Base-by-base conservation (phyloP, 2,797 vertebrate species). In the Rhadinocentrus ornatus region DNA sequence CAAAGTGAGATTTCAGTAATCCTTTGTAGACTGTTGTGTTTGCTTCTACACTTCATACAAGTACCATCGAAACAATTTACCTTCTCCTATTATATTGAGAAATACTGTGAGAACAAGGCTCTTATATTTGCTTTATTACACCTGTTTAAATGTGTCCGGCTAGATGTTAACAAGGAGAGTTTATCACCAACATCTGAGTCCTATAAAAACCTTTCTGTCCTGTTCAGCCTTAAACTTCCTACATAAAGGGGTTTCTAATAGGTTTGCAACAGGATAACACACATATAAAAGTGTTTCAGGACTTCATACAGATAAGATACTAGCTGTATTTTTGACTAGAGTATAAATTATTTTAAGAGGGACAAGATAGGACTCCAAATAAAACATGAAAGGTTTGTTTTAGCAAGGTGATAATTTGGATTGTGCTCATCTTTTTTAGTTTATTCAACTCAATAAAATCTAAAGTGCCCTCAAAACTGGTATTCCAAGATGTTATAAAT, bases 151-250 rank as follows among this genome's bases (percentile, higher is more conserved):
- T 62, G 64, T 44, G 27, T 80, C 60, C 50, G 55, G 74, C 59
- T 67, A 62, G 71, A 80, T 71, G 63, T 87, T 82, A 87, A 85
- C 69, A 77, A 62, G 76, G 70, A 78, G 11, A 60, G 75, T 85
- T 82, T 76, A 86, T 75, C 85, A 74, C 69, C 69, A 86, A 78
- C 78, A 71, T 67, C 59, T 83, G 80, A 86, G 70, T 82, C 74
- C 69, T 71, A 87, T 85, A 85, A 83, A 85, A 39, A 37, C 69
- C 78, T 84, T 73, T 73, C 53, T 73, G 72, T 77, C 67, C 77
- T 16, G 44, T 66, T 83, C 69, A 81, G 76, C 77, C 58, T 69
- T 71, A 77, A 86, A 80, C 77, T 61, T 66, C 8, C 6, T 71
- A 32, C 56, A 31, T 64, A 75, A 44, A 63, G 37, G 59, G 22